Evolutionary conservation across 2,113 vertebrate species (phyloP).

Genomic region (Grammomys dolichurus): DNA sequence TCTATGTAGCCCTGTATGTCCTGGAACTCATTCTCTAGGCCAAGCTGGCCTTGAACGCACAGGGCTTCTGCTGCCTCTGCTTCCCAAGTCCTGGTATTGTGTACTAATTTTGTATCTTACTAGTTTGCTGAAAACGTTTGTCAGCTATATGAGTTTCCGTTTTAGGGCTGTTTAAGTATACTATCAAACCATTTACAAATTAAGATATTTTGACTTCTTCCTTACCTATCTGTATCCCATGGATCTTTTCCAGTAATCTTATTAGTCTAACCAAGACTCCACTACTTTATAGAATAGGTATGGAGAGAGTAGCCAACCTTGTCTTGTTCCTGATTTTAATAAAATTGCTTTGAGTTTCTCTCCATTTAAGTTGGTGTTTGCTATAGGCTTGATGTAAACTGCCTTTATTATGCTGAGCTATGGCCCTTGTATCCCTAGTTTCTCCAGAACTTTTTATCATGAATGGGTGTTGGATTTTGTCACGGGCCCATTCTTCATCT

Average conservation of each 20-base stretch:
- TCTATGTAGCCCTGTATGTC: no score
- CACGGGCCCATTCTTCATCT: not conserved
- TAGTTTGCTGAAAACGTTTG: not conserved
- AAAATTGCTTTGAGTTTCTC: not conserved
- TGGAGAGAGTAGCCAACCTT: not conserved
- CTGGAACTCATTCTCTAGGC: no score
- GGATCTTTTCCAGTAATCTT: no score
- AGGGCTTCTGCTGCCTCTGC: no score
- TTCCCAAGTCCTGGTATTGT: no score
- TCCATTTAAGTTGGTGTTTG: not conserved
- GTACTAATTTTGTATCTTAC: not conserved
- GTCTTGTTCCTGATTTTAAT: not conserved
- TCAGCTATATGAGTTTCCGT: not conserved
- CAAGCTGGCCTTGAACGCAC: no score
- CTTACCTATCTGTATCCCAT: not conserved
- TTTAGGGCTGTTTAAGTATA: not conserved
- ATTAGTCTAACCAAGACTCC: not conserved
- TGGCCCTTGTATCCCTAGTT: not conserved
- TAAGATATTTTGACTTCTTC: not conserved
- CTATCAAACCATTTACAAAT: not conserved
- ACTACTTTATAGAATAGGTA: not conserved
- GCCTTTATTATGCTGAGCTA: not conserved
- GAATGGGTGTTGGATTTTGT: not conserved
- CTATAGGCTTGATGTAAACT: not conserved
- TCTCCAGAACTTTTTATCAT: not conserved